Conservation (phyloP, 2,797 vertebrate species). For the Austrolebias charrua region DNA sequence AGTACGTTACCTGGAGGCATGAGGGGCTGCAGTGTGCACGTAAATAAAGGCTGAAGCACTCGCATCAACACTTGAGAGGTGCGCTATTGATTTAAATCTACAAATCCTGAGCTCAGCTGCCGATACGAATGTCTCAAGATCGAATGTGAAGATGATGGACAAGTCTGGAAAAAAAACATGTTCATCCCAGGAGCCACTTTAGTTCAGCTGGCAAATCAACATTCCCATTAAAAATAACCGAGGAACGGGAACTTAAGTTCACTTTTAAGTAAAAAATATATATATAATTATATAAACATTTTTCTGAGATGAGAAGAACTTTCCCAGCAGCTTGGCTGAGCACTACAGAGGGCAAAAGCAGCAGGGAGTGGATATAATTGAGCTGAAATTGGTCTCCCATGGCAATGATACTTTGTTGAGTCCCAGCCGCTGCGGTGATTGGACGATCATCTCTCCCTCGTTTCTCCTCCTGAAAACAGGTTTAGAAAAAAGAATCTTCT, state of each 20-base stretch:
- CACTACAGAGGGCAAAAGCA: constrained; percentile 75
- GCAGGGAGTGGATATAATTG: constrained; percentile 84
- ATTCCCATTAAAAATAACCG: constrained; percentile 35
- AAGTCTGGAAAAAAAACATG: constrained; percentile 18
- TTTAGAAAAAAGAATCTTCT: constrained; percentile 50
- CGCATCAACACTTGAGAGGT: constrained; percentile 50
- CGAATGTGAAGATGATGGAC: constrained; percentile 31
- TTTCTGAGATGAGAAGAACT: constrained; percentile 72
- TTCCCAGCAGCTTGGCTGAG: constrained; percentile 66
- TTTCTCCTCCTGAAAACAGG: constrained; percentile 63
- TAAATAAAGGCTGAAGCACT: constrained; percentile 20
- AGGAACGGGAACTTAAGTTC: constrained; percentile 54
- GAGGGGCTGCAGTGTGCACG: constrained; percentile 17
- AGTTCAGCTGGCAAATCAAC: constrained; percentile 27
- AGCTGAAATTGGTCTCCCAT: constrained; percentile 81
- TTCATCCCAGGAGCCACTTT: constrained; percentile 18
- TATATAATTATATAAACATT: constrained; percentile 76
- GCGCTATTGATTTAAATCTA: constrained; percentile 48
- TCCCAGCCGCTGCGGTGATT: constrained; percentile 69
- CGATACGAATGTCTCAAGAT: constrained; percentile 46
- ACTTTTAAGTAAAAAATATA: constrained; percentile 67
- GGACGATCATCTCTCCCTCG: constrained; percentile 55
- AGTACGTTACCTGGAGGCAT: constrained; percentile 16
- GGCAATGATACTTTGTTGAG: constrained; percentile 80
- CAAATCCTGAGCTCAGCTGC: constrained; percentile 58